A percentile compares a stretch with the other conserved stretches of the same genome.
Conservation (phyloP, 2,113 vertebrate species). For the Coryphaenoides rupestris region DNA sequence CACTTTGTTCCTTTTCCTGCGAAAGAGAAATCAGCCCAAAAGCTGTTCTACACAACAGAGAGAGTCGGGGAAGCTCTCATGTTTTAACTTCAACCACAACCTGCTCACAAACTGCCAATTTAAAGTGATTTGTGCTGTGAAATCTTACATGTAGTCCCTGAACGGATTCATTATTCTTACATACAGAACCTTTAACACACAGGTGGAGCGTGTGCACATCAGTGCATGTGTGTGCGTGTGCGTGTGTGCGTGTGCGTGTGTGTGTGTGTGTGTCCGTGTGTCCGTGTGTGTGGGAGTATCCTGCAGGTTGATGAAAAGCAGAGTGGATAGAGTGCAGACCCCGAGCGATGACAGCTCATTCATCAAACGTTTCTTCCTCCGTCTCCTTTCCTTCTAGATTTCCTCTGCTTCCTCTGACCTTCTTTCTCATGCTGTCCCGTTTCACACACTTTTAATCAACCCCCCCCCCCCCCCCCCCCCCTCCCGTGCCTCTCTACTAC, state of each 20-base stretch:
- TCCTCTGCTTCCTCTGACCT: background rate
- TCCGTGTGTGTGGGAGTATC: background rate
- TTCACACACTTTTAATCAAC: background rate
- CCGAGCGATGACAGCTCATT: background rate
- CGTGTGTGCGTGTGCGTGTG: background rate
- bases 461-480: too few relatives aligned
- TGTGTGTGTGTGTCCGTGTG: background rate
- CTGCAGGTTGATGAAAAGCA: conserved; percentile 39
- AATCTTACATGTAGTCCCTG: too few relatives aligned
- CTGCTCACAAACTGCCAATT: too few relatives aligned
- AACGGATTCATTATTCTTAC: too few relatives aligned
- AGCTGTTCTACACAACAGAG: too few relatives aligned
- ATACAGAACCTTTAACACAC: too few relatives aligned
- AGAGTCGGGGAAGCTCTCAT: too few relatives aligned
- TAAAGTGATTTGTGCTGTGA: too few relatives aligned
- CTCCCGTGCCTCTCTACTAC: too few relatives aligned
- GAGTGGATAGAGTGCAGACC: conserved; percentile 28
- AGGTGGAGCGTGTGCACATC: background rate
- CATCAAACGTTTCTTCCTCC: background rate
- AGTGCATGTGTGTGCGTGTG: conserved; percentile 5
- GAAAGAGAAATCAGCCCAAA: too few relatives aligned
- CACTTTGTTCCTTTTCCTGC: too few relatives aligned
- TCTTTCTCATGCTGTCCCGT: background rate
- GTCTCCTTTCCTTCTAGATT: background rate
- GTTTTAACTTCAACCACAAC: too few relatives aligned